Evolutionary conservation across 2,888 invertebrate genomes (phyloP), one percentile per base, ranked within the genome.

Genomic region (Dryobota labecula): DNA sequence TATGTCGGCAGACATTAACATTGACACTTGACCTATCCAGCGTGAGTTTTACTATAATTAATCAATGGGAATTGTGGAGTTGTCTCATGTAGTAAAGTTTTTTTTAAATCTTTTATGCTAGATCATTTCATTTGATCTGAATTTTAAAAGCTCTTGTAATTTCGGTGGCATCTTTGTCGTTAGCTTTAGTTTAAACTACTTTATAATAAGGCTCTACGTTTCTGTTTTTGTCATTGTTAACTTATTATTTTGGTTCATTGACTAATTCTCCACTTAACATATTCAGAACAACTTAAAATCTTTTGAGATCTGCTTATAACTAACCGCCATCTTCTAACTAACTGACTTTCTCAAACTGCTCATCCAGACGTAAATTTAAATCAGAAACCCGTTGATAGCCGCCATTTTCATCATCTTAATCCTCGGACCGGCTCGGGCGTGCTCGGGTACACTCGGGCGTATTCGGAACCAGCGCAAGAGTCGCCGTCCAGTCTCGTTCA

Each of bases 1-100:
- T 74, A 86, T 76, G 86, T 72, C 67, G 68, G 63, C 67, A 71
- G 75, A 71, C 78, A 77, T 83, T 77, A 72, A 71, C 72, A 68
- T 68, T 76, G 87, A 82, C 82, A 87, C 80, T 72, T 86, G 88
- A 87, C 88, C 83, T 86, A 83, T 80, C 80, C 80, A 76, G 82
- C 60, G 74, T 64, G 38, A 54, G 63, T 56, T 78, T 74, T 68
- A 53, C 71, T 75, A 78, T 73, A 30, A 38, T 51, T 27, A 41
- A 66, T 70, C 61, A 57, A 61, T 67, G 33, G 47, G 5, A 45
- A 24, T 43, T 30, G 15, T 63, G 41, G 18, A 13, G 56, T 33
- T 76, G 45, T 41, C n/a, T 49, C 24, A 20, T 38, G 18, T 57
- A 11, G 36, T 43, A 41, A 43, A 20, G 2, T 8, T 45, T 30